Percentiles rank a stretch among this genome's conserved stretches.
phyloP scores from a whole-genome alignment of 2,888 invertebrate genomes.

The Podotricha telesiphe region DNA sequence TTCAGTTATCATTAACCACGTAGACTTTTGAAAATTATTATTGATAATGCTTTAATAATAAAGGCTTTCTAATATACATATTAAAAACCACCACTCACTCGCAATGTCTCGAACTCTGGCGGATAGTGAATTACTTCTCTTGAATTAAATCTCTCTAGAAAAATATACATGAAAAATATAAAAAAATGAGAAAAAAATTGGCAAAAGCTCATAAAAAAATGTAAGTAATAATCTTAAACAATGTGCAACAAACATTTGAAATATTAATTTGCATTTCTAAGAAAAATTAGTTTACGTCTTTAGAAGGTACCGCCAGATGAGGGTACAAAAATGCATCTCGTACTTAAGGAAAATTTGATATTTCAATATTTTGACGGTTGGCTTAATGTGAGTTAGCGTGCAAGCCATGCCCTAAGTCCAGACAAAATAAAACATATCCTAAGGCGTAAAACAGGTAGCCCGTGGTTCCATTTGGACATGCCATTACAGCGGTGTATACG shows the following conservation, averaged over 20 bases:
- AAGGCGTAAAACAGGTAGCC: conserved; percentile 81
- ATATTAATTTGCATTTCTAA: neutral
- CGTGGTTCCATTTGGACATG: conserved; percentile 63
- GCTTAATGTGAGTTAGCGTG: conserved; percentile 67
- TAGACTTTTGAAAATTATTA: too few relatives aligned
- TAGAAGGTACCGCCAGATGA: conserved; percentile 12
- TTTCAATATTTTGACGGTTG: conserved; percentile 36
- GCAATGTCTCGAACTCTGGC: too few relatives aligned
- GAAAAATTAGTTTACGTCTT: neutral
- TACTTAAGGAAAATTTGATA: conserved; percentile 15
- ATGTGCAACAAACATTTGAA: neutral
- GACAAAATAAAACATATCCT: conserved; percentile 73
- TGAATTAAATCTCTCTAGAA: too few relatives aligned
- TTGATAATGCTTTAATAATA: too few relatives aligned
- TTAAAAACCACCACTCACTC: too few relatives aligned
- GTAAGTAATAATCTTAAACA: neutral
- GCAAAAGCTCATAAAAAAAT: neutral
- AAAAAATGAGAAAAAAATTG: too few relatives aligned
- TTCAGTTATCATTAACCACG: too few relatives aligned
- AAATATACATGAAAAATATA: too few relatives aligned
- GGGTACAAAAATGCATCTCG: conserved; percentile 4
- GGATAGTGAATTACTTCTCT: too few relatives aligned
- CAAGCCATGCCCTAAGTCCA: conserved; percentile 60
- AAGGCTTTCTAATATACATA: too few relatives aligned
- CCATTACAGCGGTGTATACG: conserved; percentile 36